Evolutionary conservation across 2,113 vertebrate species (phyloP).

Genomic region (Vanacampus margaritifer): DNA sequence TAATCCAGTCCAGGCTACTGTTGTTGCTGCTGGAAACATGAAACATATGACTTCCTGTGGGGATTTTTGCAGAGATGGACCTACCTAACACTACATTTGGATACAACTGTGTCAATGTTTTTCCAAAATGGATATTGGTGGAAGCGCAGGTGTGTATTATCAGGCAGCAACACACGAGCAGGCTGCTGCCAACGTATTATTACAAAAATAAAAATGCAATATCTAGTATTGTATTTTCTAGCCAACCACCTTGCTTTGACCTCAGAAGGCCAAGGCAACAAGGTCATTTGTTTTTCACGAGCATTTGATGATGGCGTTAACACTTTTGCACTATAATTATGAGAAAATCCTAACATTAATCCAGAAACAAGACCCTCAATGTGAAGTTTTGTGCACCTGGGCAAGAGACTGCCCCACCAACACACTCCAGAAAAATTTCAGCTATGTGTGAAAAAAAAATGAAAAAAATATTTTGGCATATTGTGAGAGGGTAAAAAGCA

Average conservation of each 20-base stretch:
- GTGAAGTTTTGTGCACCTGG: background rate
- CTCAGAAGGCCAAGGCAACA: background rate
- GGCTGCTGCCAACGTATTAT: no score
- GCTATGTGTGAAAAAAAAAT: background rate
- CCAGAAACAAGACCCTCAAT: background rate
- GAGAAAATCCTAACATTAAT: background rate
- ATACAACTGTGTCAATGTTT: conserved; percentile 25
- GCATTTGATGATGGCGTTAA: background rate
- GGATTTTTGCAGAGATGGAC: conserved; percentile 4
- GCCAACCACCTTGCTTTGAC: conserved; percentile 1
- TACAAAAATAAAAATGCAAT: background rate
- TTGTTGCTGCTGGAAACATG: conserved; percentile 35
- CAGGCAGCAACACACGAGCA: background rate
- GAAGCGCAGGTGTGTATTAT: conserved; percentile 3
- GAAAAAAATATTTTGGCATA: background rate
- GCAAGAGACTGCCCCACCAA: background rate
- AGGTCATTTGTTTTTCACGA: background rate
- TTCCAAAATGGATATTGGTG: conserved; percentile 2
- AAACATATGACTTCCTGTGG: conserved; percentile 25
- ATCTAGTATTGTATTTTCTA: background rate
- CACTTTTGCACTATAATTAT: background rate
- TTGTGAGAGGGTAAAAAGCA: no score
- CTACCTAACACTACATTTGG: conserved; percentile 16
- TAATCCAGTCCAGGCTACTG: conserved; percentile 1
- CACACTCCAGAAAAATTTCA: background rate